Conservation (phyloP, 2,797 vertebrate genomes). For the Gambelia wislizenii region DNA sequence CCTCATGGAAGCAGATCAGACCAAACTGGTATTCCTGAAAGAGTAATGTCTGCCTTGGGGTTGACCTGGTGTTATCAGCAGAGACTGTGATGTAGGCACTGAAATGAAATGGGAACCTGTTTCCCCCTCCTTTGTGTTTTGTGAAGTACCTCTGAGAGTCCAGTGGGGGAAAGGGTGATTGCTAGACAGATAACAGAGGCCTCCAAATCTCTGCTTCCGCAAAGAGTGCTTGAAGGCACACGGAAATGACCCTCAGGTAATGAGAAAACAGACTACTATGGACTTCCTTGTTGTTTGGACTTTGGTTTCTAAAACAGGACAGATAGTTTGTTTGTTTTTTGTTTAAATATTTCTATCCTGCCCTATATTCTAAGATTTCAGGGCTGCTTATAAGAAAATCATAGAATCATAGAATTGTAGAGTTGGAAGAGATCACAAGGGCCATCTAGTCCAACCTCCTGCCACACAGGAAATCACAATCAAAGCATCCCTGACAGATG, state of each 20-base stretch:
- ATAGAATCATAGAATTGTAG: no score
- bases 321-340: no score
- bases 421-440: no score
- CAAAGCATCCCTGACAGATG: no score
- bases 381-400: no score
- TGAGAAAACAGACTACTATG: not conserved
- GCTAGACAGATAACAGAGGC: not conserved
- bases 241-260: not conserved
- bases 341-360: no score
- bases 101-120: not conserved
- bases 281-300: constrained; percentile 1
- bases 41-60: not conserved
- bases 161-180: no score
- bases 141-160: not conserved
- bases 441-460: no score
- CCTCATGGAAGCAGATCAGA: not conserved
- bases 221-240: constrained; percentile 6
- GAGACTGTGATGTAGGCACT: not conserved
- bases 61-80: not conserved
- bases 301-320: not conserved
- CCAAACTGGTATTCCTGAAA: not conserved
- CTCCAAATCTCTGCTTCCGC: not conserved
- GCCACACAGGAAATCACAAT: no score
- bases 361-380: no score
- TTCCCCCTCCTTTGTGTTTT: not conserved